Evolutionary conservation across 2,113 vertebrate species (phyloP).

Genomic region (Lates calcarifer): DNA sequence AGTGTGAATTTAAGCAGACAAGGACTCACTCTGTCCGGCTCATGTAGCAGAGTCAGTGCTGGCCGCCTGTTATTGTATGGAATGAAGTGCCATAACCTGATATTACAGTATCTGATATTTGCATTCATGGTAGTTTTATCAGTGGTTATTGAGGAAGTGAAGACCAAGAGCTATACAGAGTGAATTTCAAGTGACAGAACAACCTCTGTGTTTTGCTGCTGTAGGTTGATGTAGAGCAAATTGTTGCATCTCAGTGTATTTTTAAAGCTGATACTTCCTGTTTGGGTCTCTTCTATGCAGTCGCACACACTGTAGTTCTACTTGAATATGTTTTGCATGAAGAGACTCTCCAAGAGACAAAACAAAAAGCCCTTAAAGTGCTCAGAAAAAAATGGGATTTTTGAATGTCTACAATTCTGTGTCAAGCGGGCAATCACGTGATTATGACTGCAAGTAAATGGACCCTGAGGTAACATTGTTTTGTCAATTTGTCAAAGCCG

Average conservation of each 20-base stretch:
- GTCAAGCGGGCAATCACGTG: neutral
- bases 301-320: neutral
- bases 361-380: neutral
- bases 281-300: neutral
- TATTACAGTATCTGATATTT: slow-evolving; percentile 38
- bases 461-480: neutral
- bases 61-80: neutral
- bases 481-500: neutral
- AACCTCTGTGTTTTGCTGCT: neutral
- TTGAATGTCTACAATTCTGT: neutral
- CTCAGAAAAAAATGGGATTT: neutral
- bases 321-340: neutral
- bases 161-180: neutral
- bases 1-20: neutral
- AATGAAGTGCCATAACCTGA: neutral
- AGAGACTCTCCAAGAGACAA: neutral
- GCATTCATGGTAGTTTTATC: slow-evolving; percentile 43
- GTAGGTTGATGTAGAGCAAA: neutral
- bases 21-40: slow-evolving; percentile 6
- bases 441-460: neutral
- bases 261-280: neutral
- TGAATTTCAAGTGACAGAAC: slow-evolving; percentile 1
- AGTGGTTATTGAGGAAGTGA: slow-evolving; percentile 53
- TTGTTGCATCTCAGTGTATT: neutral
- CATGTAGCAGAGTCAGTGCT: neutral